phyloP scores from a whole-genome alignment of 2,888 invertebrate species.

The Synanthedon formicaeformis region DNA sequence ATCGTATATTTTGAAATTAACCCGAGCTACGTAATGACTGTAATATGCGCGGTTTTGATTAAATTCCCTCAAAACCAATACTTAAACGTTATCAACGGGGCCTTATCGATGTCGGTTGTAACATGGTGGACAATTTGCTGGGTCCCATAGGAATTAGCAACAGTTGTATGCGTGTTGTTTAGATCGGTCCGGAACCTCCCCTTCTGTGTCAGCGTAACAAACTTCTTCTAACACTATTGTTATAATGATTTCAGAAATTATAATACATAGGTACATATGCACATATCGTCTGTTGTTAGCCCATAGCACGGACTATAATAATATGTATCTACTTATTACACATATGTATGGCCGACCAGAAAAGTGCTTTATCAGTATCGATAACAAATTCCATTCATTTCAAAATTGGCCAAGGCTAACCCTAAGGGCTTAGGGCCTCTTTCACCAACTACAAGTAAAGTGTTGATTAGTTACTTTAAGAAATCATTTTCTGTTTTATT shows the following conservation, averaged over 20 bases:
- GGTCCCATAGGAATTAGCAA: slow-evolving; percentile 1
- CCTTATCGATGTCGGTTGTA: slow-evolving; percentile 24
- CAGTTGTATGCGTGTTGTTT: slow-evolving; percentile 1
- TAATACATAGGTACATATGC: too few species aligned
- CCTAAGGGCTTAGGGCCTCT: too few species aligned
- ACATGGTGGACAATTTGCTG: slow-evolving; percentile 28
- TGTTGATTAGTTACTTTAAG: too few species aligned
- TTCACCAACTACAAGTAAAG: too few species aligned
- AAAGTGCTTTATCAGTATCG: too few species aligned
- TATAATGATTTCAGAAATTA: slow-evolving; percentile 14
- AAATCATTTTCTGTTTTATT: too few species aligned
- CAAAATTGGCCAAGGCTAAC: too few species aligned
- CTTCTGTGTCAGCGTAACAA: slow-evolving; percentile 26
- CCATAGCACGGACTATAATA: too few species aligned
- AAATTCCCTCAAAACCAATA: slow-evolving; percentile 65
- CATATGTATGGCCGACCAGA: too few species aligned
- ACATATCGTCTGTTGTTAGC: too few species aligned
- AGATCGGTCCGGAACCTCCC: slow-evolving; percentile 19
- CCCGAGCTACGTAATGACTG: slow-evolving; percentile 50
- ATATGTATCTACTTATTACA: too few species aligned
- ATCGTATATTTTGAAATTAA: slow-evolving; percentile 66
- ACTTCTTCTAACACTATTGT: slow-evolving; percentile 15
- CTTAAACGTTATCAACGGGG: slow-evolving; percentile 53
- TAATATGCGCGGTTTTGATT: slow-evolving; percentile 58
- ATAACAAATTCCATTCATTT: too few species aligned